Evolutionary conservation across 1,140 invertebrate species (phyloP), one percentile per base, ranked within the genome.

Genomic region (Macrocentrus cingulum): DNA sequence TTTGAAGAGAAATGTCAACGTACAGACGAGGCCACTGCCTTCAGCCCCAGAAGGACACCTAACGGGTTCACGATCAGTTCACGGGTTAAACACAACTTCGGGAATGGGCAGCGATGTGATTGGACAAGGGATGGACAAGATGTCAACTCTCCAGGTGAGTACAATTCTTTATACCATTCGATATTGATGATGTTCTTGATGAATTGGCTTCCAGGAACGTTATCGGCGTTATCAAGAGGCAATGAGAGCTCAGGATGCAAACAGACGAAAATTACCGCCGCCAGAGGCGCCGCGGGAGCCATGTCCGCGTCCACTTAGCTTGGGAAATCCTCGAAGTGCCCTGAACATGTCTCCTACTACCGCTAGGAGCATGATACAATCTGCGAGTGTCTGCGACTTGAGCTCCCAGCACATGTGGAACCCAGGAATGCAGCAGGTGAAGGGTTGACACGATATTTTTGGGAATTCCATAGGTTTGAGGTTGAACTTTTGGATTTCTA

Each of bases 161-260:
- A n/a, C n/a, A n/a, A n/a, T n/a, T n/a, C n/a, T n/a, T n/a, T n/a
- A n/a, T n/a, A n/a, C n/a, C n/a, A n/a, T n/a, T n/a, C n/a, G n/a
- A n/a, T n/a, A n/a, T n/a, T n/a, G n/a, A n/a, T n/a, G n/a, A n/a
- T n/a, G n/a, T n/a, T n/a, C n/a, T n/a, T n/a, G n/a, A n/a, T 44
- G 22, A 3, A 45, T 6, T 6, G 32, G 16, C 25, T 44, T 23
- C 16, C 25, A 88, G 76, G 82, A 87, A 63, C 75, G 87, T 39
- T 88, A 88, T 60, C 80, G 83, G 34, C 84, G 84, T 62, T 86
- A 88, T 61, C 86, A 87, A 65, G 72, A 82, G 59, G 79, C 81
- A 11, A 85, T 85, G 80, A 72, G 72, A 55, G 75, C 72, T n/a
- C 76, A 80, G 59, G 76, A 79, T 45, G 75, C 68, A 2, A 77